Base-by-base conservation (phyloP, 2,797 vertebrate species). In the Parauchenoglanis punctatus region DNA sequence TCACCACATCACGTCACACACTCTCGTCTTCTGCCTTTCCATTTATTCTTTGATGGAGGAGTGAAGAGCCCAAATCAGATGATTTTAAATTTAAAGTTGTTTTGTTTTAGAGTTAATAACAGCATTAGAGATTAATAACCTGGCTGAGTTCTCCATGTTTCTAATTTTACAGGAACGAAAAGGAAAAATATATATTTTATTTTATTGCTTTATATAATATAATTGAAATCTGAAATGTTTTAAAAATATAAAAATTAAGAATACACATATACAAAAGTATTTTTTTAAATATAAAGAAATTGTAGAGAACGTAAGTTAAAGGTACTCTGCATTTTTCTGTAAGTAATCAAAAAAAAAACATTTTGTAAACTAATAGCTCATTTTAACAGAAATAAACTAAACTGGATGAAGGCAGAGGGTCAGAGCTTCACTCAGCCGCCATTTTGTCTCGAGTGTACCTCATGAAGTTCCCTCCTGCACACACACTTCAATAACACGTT, bases 1-100 rank as follows among this genome's bases (percentile, higher is more conserved):
- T 81, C 84, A 44, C 13, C 28, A 81, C 58, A 15, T 59, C 78
- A 81, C 56, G 8, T 40, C 58, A 61, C 76, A 44, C 58, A 52
- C 25, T 4, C 54, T 40, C 18, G 4, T 13, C 18, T 35, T 23
- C 18, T 80, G 31, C 13, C 0, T 59, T 40, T 12, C 77, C 2
- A 1, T 23, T 59, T 35, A 58, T 78, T 56, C 49, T 58, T 20
- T 67, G 63, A 31, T 54, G 46, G 25, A 83, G n/a, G 20, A 83
- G 35, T 28, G 46, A 83, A 20, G 49, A 70, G 44, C 3, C 23
- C 6, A 3, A 18, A 77, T 54, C 75, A 54, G 25, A 77, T 12
- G 5, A 17, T 6, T 76, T 6, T 7, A 5, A 15, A 76, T 40
- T 15, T 35, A 17, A 8, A 44, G 1, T 35, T 10, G 18, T 44